Conservation (phyloP, 2,113 vertebrate genomes). For the Myrmecophaga tridactyla region DNA sequence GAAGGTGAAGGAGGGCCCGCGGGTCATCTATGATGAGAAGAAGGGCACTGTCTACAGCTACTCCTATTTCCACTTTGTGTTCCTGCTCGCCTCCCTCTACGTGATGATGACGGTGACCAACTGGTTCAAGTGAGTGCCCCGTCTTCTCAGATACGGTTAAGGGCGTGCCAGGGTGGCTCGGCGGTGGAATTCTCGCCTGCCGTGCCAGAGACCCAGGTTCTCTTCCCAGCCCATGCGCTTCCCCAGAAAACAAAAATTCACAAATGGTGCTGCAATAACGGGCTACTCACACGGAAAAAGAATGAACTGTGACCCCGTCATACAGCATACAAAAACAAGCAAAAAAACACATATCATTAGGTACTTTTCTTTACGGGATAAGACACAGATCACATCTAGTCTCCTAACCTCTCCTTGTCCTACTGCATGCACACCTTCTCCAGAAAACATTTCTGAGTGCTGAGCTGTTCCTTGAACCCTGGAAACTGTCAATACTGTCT, state of each 20-base stretch:
- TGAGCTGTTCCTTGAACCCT: background rate
- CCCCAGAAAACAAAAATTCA: too few relatives aligned
- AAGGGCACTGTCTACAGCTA: constrained; percentile 93
- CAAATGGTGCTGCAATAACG: too few relatives aligned
- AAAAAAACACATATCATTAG: too few relatives aligned
- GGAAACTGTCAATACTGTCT: background rate
- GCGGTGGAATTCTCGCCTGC: too few relatives aligned
- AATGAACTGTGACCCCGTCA: too few relatives aligned
- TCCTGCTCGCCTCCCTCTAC: constrained; percentile 96
- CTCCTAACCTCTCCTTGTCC: background rate
- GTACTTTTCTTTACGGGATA: background rate
- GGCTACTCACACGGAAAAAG: too few relatives aligned
- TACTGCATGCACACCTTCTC: background rate
- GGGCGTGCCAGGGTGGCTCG: too few relatives aligned
- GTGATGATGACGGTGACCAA: constrained; percentile 99
- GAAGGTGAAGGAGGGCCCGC: constrained; percentile 85
- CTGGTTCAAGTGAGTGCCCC: constrained; percentile 96
- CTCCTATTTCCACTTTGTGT: constrained; percentile 95
- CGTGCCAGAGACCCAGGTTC: too few relatives aligned
- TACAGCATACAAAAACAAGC: too few relatives aligned
- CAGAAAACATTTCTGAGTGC: background rate
- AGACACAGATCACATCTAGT: background rate
- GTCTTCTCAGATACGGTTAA: background rate
- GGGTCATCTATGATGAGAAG: constrained; percentile 92
- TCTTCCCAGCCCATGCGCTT: too few relatives aligned